A percentile compares a stretch with the other conserved stretches of the same genome.
Conservation (phyloP, 2,797 vertebrate genomes). For the Etheostoma perlongum region DNA sequence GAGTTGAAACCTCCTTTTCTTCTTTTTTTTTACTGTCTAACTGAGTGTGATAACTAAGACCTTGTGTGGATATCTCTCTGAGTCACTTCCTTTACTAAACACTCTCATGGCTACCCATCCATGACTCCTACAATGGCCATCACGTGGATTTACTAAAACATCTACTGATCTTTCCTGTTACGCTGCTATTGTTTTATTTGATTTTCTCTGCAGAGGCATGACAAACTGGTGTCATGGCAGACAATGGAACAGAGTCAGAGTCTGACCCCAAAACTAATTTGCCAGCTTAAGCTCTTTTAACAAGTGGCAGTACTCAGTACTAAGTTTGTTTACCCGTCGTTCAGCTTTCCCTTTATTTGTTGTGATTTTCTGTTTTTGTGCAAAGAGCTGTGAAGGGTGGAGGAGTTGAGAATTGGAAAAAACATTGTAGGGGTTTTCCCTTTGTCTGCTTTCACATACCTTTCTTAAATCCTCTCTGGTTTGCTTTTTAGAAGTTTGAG, state of each 20-base stretch:
- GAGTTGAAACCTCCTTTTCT: slow-evolving; percentile 20
- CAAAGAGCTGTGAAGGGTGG: slow-evolving; percentile 32
- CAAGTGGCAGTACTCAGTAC: slow-evolving; percentile 61
- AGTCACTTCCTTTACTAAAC: slow-evolving; percentile 79
- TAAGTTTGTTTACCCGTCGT: slow-evolving; percentile 76
- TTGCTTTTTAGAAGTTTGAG: background rate
- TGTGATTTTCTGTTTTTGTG: slow-evolving; percentile 60
- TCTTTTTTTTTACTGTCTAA: slow-evolving; percentile 22
- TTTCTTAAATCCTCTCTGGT: background rate
- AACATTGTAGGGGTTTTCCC: background rate
- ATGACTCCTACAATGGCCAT: slow-evolving; percentile 77
- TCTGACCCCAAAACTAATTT: slow-evolving; percentile 84
- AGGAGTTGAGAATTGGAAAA: background rate
- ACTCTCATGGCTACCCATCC: slow-evolving; percentile 76
- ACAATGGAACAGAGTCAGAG: slow-evolving; percentile 75
- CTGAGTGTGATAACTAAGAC: slow-evolving; percentile 45
- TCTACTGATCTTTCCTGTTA: slow-evolving; percentile 76
- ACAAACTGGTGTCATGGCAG: slow-evolving; percentile 71
- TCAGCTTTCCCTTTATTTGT: slow-evolving; percentile 71
- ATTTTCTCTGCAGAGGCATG: slow-evolving; percentile 80
- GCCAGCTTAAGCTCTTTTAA: slow-evolving; percentile 75
- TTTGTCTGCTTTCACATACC: background rate
- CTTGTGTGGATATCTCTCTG: slow-evolving; percentile 49
- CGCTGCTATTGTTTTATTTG: slow-evolving; percentile 83
- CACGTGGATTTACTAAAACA: slow-evolving; percentile 80